These are phyloP conservation scores for Helicolenus hilgendorfi DNA, from an alignment of 2,797 vertebrate genomes.

Conservation along the genomic window DNA sequence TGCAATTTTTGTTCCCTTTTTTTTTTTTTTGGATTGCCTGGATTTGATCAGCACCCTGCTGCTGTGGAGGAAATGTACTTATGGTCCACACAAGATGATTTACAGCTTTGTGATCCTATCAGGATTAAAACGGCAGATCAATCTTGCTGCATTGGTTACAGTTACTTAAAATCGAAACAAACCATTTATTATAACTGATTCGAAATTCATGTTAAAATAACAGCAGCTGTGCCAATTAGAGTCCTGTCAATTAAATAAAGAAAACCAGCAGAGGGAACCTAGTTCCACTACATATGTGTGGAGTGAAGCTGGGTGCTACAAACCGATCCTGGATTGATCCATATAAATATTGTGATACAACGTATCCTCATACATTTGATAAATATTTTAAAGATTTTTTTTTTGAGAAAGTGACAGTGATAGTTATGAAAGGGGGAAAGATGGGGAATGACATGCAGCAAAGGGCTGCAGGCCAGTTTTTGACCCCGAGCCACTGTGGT, in stretches of 20 bases:
- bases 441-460: too few relatives aligned
- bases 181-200: not conserved
- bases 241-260: not conserved
- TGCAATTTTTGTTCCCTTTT: not conserved
- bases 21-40: not conserved
- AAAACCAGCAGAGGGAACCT: not conserved
- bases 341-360: not conserved
- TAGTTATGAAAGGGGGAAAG: too few relatives aligned
- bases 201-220: not conserved
- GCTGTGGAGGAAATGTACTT: not conserved
- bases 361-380: too few relatives aligned
- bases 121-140: not conserved
- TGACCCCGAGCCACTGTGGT: too few relatives aligned
- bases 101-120: not conserved
- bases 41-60: not conserved
- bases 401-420: too few relatives aligned
- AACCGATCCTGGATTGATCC: not conserved
- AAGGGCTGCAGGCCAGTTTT: too few relatives aligned
- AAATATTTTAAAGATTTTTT: too few relatives aligned
- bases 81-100: not conserved
- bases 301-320: not conserved
- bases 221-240: not conserved
- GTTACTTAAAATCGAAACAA: not conserved
- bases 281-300: not conserved
- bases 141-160: not conserved